phyloP scores from a whole-genome alignment of 2,888 invertebrate genomes.

The Chymomyza caudatula region DNA sequence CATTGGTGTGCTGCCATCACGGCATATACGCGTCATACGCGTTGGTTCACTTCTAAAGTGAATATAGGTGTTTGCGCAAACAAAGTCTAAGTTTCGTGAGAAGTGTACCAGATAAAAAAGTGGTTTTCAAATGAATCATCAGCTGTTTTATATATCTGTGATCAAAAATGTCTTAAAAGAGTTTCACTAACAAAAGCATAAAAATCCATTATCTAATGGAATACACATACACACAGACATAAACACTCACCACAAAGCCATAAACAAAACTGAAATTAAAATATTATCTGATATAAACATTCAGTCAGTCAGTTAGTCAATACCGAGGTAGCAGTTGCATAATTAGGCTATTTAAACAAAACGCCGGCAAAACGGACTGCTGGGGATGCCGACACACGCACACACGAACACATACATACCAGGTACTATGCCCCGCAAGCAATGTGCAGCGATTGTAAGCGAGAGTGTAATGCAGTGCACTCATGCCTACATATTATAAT shows the following conservation, averaged over 20 bases:
- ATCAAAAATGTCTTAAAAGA: neutral
- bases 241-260: neutral
- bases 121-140: too few species aligned
- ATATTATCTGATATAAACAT: constrained; percentile 34
- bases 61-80: too few species aligned
- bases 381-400: neutral
- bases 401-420: neutral
- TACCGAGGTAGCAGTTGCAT: constrained; percentile 31
- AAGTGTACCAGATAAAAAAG: too few species aligned
- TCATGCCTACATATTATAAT: too few species aligned
- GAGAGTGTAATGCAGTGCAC: too few species aligned
- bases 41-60: too few species aligned
- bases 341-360: constrained; percentile 23
- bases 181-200: neutral
- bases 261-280: constrained; percentile 17
- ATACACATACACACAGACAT: neutral
- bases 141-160: too few species aligned
- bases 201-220: neutral
- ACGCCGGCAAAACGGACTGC: neutral
- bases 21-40: too few species aligned
- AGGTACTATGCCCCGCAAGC: too few species aligned
- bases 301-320: constrained; percentile 3
- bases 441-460: too few species aligned
- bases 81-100: too few species aligned
- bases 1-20: too few species aligned